Evolutionary conservation across 2,888 invertebrate genomes (phyloP), one percentile per base, ranked within the genome.

Genomic region (Mystacides longicornis): DNA sequence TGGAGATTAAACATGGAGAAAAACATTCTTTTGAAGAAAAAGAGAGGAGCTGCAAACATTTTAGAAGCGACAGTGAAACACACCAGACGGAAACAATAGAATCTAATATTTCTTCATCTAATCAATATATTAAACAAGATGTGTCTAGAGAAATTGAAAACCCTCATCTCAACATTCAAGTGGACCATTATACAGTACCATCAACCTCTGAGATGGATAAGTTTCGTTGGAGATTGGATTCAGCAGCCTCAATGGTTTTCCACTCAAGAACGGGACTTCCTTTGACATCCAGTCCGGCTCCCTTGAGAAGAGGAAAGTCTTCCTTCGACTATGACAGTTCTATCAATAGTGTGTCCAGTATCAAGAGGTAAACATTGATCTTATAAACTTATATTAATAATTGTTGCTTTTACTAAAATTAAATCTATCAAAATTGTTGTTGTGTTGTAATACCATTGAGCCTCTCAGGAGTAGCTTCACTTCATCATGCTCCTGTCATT

Each of bases 271-370:
- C 89, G 14, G 91, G 91, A 0, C 74, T 92, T 51, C 92, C 92
- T 0, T 72, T 91, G 46, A 89, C 90, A 1, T 91, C 91, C 33
- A 91, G 90, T 68, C 93, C 93, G 0, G 93, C 92, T 1, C 93
- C 93, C 0, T 71, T 89, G 59, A 74, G 90, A 46, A 78, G 86
- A 51, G 87, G 89, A 2, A 86, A 84, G 62, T 82, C 83, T 53
- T 83, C 87, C 65, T 92, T 93, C 69, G 90, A 89, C 67, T 93
- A 87, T 66, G 93, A 93, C 71, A 86, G 87, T 65, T 82, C 85
- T 37, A 81, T 92, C 61, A 86, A 84, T 63, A 85, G 85, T 5
- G 85, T 88, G 23, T 85, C 87, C 54, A 88, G 89, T 42, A 89
- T 90, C 63, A 86, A 89, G 74, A 89, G 87, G 89, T 89, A 67